A percentile compares a stretch with the other conserved stretches of the same genome.
These are phyloP conservation scores for Eucera pruinosa DNA, from an alignment of 2,888 invertebrate species.

Conservation along the genomic window DNA sequence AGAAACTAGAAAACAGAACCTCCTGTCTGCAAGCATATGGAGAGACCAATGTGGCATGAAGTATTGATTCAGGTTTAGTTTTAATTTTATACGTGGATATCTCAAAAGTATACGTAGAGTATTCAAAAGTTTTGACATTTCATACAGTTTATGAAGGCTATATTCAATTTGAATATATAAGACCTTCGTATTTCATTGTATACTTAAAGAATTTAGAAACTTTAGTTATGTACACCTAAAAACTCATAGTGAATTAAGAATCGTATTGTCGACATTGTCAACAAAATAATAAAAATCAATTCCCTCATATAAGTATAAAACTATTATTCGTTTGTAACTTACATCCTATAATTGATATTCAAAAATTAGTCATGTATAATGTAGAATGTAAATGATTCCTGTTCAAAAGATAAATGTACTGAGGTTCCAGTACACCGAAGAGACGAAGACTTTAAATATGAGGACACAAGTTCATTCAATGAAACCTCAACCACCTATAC, in stretches of 20 bases:
- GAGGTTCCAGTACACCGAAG: neutral
- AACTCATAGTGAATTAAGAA: neutral
- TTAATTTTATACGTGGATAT: conserved; percentile 10
- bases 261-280: neutral
- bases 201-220: conserved; percentile 16
- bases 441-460: neutral
- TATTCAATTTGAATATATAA: conserved; percentile 11
- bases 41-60: conserved; percentile 76
- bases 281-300: neutral
- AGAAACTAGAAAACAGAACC: conserved; percentile 76
- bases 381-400: neutral
- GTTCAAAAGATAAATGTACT: neutral
- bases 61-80: conserved; percentile 39
- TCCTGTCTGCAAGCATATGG: conserved; percentile 82
- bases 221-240: neutral
- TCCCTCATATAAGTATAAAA: neutral
- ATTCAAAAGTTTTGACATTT: neutral
- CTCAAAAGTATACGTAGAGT: conserved; percentile 14
- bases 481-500: conserved; percentile 25
- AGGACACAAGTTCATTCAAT: neutral
- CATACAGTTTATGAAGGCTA: neutral
- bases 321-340: neutral
- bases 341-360: neutral
- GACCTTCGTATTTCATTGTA: neutral
- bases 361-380: neutral